These are phyloP conservation scores for Clarias gariepinus DNA, from an alignment of 2,113 vertebrate genomes.

Conservation along the genomic window DNA sequence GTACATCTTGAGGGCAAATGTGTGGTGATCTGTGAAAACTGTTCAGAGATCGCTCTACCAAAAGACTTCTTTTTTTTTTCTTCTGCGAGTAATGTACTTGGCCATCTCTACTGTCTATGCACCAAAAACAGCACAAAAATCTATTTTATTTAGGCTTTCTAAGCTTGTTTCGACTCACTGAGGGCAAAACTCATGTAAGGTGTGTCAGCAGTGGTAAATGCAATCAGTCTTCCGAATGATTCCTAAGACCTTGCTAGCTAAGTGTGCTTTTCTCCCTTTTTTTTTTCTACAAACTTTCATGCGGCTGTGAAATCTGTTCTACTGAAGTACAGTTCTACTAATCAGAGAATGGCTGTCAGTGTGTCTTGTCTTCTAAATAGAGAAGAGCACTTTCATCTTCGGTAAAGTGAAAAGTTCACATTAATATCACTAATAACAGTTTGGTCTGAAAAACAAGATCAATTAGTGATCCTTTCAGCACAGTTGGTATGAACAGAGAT, in stretches of 20 bases:
- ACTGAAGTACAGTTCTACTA: background rate
- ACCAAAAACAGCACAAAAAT: background rate
- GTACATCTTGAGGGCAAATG: background rate
- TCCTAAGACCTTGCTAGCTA: background rate
- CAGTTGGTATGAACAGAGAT: background rate
- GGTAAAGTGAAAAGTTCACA: background rate
- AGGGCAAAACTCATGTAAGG: background rate
- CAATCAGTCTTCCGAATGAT: background rate
- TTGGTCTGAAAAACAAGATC: background rate
- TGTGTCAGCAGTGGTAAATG: background rate
- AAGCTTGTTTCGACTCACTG: background rate
- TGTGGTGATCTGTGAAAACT: conserved; percentile 1
- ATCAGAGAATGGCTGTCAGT: background rate
- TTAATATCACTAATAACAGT: background rate
- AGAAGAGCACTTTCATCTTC: background rate
- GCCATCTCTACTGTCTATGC: background rate
- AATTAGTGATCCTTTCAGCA: background rate
- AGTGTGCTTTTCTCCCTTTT: background rate
- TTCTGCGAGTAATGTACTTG: background rate
- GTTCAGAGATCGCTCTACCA: background rate
- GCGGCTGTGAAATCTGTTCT: background rate
- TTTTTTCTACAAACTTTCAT: background rate
- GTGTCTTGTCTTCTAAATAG: background rate
- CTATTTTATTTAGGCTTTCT: background rate
- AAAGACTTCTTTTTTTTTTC: background rate